Evolutionary conservation across 2,797 vertebrate species (phyloP).

Genomic region (Anabas testudineus): DNA sequence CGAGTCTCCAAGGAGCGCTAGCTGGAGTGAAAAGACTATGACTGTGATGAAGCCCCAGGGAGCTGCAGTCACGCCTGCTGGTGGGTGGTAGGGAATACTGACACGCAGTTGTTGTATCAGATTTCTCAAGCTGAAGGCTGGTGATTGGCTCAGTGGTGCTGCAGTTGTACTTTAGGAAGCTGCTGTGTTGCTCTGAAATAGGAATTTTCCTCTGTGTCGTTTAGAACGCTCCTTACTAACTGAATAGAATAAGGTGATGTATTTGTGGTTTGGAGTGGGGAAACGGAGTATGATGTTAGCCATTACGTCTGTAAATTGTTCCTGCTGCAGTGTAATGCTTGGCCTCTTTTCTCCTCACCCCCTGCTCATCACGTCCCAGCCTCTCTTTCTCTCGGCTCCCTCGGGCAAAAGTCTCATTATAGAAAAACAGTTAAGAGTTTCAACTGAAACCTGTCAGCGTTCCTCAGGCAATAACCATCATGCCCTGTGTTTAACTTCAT

Average conservation of each 20-base stretch:
- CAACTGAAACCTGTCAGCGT: slow-evolving; percentile 33
- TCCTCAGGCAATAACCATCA: slow-evolving; percentile 8
- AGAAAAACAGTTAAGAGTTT: slow-evolving; percentile 9
- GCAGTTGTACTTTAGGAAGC: slow-evolving; percentile 34
- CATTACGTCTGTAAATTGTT: slow-evolving; percentile 62
- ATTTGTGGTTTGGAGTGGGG: slow-evolving; percentile 7
- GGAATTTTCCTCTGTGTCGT: slow-evolving; percentile 16
- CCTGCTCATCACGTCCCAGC: slow-evolving; percentile 34
- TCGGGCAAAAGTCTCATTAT: slow-evolving; percentile 26
- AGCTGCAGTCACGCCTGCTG: slow-evolving; percentile 16
- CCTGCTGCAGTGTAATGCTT: slow-evolving; percentile 58
- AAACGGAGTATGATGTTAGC: slow-evolving; percentile 59
- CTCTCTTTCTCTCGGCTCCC: slow-evolving; percentile 19
- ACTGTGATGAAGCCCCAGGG: slow-evolving; percentile 16
- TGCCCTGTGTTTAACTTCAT: slow-evolving; percentile 18
- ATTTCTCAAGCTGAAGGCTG: slow-evolving; percentile 8
- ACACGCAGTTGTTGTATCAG: slow-evolving; percentile 42
- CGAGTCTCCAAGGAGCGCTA: slow-evolving; percentile 7
- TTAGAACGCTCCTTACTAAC: slow-evolving; percentile 29
- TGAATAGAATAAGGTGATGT: slow-evolving; percentile 41
- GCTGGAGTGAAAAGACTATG: slow-evolving; percentile 25
- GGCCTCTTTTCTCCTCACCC: slow-evolving; percentile 24
- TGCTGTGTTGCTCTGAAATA: slow-evolving; percentile 23
- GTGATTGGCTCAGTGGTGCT: slow-evolving; percentile 22
- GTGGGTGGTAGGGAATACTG: slow-evolving; percentile 32